Percentiles rank a stretch among this genome's conserved stretches.
Evolutionary conservation across 2,113 vertebrate species (phyloP).

Genomic region (Zapornia atra): DNA sequence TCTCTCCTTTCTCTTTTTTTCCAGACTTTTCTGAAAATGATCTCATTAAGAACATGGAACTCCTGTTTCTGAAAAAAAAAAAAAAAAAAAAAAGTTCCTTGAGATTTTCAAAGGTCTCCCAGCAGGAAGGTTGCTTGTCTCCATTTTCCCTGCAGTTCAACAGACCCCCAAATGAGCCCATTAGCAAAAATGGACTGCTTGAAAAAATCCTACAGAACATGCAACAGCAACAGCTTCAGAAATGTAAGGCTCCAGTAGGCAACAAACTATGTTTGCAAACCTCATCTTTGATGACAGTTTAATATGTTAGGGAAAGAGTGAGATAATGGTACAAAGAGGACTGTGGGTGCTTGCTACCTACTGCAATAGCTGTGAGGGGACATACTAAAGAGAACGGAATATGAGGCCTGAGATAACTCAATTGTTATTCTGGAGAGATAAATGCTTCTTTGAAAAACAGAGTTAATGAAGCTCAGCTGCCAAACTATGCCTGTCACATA

Average conservation of each 20-base stretch:
- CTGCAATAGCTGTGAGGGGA: not conserved
- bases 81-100: not conserved
- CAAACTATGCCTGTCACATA: not conserved
- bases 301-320: not conserved
- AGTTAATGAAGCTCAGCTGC: slow-evolving; percentile 24
- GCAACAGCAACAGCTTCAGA: not conserved
- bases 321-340: not conserved
- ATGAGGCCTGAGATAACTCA: not conserved
- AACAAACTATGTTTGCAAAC: slow-evolving; percentile 31
- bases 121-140: slow-evolving; percentile 5
- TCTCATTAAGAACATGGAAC: slow-evolving; percentile 38
- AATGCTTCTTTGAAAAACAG: not conserved
- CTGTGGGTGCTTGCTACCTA: not conserved
- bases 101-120: slow-evolving; percentile 49
- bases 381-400: not conserved
- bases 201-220: not conserved
- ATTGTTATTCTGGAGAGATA: slow-evolving; percentile 1
- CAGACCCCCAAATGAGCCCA: slow-evolving; percentile 10
- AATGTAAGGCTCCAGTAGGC: not conserved
- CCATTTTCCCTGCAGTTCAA: not conserved
- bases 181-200: not conserved
- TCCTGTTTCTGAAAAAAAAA: not conserved
- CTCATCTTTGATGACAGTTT: slow-evolving; percentile 8
- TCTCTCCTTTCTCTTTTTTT: not conserved
- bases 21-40: slow-evolving; percentile 28